Evolutionary conservation across 2,113 vertebrate species (phyloP).

Genomic region (Stegastes partitus): DNA sequence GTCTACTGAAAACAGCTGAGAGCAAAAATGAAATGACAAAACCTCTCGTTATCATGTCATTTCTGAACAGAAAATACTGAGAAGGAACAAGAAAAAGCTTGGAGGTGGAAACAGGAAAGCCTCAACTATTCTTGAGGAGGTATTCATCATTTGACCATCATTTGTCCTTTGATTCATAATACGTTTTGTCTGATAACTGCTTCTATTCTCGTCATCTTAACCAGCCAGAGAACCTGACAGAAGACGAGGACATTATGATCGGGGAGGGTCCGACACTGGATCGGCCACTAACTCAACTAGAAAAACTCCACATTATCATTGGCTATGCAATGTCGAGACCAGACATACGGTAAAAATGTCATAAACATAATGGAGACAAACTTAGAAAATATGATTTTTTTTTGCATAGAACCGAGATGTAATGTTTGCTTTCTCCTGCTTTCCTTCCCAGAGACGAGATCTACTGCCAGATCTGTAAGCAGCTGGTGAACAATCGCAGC

Average conservation of each 20-base stretch:
- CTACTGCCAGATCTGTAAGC: slow-evolving; percentile 98
- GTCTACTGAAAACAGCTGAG: too few species aligned
- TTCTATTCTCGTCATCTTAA: neutral
- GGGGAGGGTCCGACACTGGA: slow-evolving; percentile 86
- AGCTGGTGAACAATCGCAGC: slow-evolving; percentile 89
- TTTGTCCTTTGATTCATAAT: neutral
- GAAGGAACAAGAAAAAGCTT: slow-evolving; percentile 77
- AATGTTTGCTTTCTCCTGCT: neutral
- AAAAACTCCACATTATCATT: slow-evolving; percentile 94
- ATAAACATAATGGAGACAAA: neutral
- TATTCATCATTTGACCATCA: neutral
- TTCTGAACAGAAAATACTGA: slow-evolving; percentile 75
- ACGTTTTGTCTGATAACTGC: neutral
- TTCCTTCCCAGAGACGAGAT: slow-evolving; percentile 92
- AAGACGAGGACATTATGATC: slow-evolving; percentile 82
- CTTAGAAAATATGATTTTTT: neutral
- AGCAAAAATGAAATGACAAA: neutral
- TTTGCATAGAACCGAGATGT: neutral
- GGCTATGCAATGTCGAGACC: slow-evolving; percentile 88
- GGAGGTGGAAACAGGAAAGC: slow-evolving; percentile 65
- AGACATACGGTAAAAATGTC: slow-evolving; percentile 86
- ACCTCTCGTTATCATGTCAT: neutral
- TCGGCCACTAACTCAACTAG: slow-evolving; percentile 89
- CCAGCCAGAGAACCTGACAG: slow-evolving; percentile 66
- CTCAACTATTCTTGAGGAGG: slow-evolving; percentile 81